Evolutionary conservation across 1,140 invertebrate genomes (phyloP).

Genomic region (Aleiodes sp.): DNA sequence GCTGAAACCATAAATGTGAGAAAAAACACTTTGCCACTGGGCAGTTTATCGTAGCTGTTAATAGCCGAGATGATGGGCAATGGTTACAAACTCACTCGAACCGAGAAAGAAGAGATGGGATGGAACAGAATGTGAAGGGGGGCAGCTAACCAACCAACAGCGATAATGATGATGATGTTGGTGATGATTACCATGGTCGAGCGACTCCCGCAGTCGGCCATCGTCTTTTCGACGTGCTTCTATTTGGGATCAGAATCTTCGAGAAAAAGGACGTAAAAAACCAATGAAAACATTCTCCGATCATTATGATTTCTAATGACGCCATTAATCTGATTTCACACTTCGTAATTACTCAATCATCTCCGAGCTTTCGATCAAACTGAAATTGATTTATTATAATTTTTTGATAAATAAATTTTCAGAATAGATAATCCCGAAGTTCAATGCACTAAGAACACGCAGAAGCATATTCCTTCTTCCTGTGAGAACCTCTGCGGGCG

Average conservation of each 20-base stretch:
- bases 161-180: slow-evolving; percentile 29
- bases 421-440: slow-evolving; percentile 5
- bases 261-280: background rate
- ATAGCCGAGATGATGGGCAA: slow-evolving; percentile 15
- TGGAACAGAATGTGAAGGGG: background rate
- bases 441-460: slow-evolving; percentile 10
- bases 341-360: background rate
- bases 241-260: background rate
- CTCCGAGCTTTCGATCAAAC: background rate
- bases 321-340: background rate
- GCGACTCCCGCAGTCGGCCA: background rate
- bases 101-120: slow-evolving; percentile 15
- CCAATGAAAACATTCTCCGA: background rate
- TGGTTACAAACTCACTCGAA: slow-evolving; percentile 12
- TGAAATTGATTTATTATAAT: no score
- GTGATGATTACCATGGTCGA: slow-evolving; percentile 24
- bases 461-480: background rate
- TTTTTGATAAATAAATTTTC: background rate
- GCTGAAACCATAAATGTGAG: background rate
- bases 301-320: background rate
- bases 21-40: background rate
- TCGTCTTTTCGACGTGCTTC: background rate
- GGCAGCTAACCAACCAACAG: background rate
- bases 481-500: slow-evolving; percentile 19
- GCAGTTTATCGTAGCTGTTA: slow-evolving; percentile 23